Conservation (phyloP, 1,140 invertebrate genomes). For the Bathynomus jamesi region DNA sequence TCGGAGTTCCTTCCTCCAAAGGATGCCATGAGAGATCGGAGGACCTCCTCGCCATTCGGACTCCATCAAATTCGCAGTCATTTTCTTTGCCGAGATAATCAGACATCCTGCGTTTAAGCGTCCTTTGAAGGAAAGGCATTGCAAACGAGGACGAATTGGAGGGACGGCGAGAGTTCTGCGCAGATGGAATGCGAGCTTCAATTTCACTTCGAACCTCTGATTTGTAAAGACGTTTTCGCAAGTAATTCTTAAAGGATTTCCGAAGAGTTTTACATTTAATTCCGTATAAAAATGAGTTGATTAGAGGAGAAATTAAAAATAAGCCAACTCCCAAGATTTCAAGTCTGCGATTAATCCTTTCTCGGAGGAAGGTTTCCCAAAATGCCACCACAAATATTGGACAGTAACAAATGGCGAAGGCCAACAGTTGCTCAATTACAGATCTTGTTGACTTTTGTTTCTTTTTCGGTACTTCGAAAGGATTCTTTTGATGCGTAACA, state of each 20-base stretch:
- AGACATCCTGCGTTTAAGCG: conserved; percentile 36
- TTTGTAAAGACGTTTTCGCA: conserved; percentile 68
- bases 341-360: conserved; percentile 44
- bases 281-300: conserved; percentile 60
- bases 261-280: conserved; percentile 58
- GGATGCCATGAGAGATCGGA: conserved; percentile 36
- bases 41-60: conserved; percentile 25
- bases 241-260: conserved; percentile 66
- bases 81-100: conserved; percentile 28
- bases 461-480: conserved; percentile 37
- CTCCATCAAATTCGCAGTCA: background rate
- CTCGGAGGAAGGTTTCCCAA: conserved; percentile 51
- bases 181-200: conserved; percentile 55
- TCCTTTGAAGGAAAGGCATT: conserved; percentile 25
- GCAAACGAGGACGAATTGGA: conserved; percentile 32
- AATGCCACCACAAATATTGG: conserved; percentile 55
- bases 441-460: conserved; percentile 37
- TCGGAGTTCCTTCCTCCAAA: conserved; percentile 32
- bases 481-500: conserved; percentile 38
- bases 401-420: conserved; percentile 32
- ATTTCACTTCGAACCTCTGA: conserved; percentile 61
- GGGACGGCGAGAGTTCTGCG: conserved; percentile 30
- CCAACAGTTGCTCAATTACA: conserved; percentile 37
- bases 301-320: conserved; percentile 56
- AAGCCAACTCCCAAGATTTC: conserved; percentile 52